Evolutionary conservation across 2,113 vertebrate species (phyloP).

Genomic region (Chrysochloris asiatica): DNA sequence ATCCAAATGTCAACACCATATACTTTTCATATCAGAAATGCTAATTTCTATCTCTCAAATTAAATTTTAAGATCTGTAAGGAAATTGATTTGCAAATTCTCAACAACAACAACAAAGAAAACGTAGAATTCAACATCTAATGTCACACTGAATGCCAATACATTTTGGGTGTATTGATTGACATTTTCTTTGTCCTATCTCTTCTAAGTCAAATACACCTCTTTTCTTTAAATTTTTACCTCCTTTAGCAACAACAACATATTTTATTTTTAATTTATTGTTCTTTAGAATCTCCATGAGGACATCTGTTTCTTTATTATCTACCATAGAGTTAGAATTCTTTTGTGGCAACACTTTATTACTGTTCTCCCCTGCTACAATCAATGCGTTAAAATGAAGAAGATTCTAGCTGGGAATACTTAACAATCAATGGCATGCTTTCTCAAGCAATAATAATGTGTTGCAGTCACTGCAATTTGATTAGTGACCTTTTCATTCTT

Average conservation of each 20-base stretch:
- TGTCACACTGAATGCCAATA: not conserved
- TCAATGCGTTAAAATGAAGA: not conserved
- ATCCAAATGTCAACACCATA: not conserved
- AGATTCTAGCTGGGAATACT: not conserved
- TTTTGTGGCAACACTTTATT: not conserved
- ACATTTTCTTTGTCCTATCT: not conserved
- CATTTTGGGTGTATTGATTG: not conserved
- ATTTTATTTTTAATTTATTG: not conserved
- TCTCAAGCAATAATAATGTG: constrained; percentile 13
- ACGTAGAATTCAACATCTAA: not conserved
- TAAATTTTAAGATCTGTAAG: not conserved
- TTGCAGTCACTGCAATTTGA: constrained; percentile 33
- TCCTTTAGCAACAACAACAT: too few relatives aligned
- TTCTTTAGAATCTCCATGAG: not conserved
- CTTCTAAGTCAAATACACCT: not conserved
- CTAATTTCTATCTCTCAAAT: not conserved
- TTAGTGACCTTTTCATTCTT: constrained; percentile 58
- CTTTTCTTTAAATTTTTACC: constrained; percentile 5
- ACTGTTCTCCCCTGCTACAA: not conserved
- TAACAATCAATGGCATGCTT: not conserved
- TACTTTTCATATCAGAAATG: not conserved
- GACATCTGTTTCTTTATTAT: not conserved
- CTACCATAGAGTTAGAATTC: not conserved
- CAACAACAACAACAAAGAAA: too few relatives aligned
- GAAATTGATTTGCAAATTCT: not conserved